These are phyloP conservation scores for Ophioderma brevispina DNA, from an alignment of 35 echinoderm and acorn worm species.

Conservation along the genomic window DNA sequence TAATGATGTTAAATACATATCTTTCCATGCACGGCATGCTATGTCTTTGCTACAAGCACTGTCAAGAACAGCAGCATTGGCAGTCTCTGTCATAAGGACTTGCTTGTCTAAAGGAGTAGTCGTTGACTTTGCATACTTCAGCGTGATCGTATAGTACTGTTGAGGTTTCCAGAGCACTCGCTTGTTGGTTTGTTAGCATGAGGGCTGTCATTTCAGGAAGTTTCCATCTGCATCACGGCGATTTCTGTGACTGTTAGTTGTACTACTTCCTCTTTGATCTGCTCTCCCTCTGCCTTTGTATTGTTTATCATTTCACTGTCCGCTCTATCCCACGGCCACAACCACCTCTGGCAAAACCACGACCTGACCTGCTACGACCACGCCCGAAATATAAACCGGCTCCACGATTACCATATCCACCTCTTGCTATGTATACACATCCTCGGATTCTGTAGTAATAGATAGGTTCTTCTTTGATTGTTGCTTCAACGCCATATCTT, in stretches of 20 bases:
- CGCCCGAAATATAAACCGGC: neutral
- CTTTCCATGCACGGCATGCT: slow-evolving; percentile 34
- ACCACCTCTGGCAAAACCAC: neutral
- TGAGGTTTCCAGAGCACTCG: neutral
- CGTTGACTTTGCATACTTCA: slow-evolving; percentile 23
- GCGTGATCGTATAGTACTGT: neutral
- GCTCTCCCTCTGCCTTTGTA: neutral
- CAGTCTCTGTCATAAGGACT: slow-evolving; percentile 28
- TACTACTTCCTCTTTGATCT: neutral
- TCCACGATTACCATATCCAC: slow-evolving; percentile 13
- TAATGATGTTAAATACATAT: slow-evolving; percentile 19
- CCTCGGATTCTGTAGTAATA: slow-evolving; percentile 23
- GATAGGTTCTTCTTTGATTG: slow-evolving; percentile 23
- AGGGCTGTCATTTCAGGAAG: slow-evolving; percentile 12
- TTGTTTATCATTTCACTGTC: neutral
- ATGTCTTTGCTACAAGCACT: slow-evolving; percentile 22
- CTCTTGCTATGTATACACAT: neutral
- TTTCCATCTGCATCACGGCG: slow-evolving; percentile 22
- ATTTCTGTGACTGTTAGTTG: neutral
- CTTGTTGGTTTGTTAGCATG: neutral
- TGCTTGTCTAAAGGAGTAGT: slow-evolving; percentile 22
- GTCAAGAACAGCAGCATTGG: slow-evolving; percentile 24
- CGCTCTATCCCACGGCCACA: neutral
- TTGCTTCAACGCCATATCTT: neutral
- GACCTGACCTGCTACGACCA: neutral